These are phyloP conservation scores for Bruchidius siliquastri DNA, from an alignment of 2,888 invertebrate species.

Conservation along the genomic window DNA sequence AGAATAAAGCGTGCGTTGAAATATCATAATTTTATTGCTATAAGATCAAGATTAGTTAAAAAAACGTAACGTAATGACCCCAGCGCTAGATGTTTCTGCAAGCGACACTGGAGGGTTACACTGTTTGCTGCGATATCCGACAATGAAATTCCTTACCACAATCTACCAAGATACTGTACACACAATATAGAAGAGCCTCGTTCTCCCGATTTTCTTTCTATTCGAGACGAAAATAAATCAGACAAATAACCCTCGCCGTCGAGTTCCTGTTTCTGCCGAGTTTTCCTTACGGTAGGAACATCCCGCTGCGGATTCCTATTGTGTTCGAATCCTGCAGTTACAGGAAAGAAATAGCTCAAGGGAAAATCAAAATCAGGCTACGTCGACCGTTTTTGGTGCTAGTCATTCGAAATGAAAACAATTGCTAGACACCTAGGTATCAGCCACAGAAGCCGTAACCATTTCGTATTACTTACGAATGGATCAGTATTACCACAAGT, in stretches of 20 bases:
- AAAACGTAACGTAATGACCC: too few species aligned
- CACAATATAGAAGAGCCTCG: neutral
- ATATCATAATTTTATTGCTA: too few species aligned
- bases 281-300: neutral
- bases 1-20: too few species aligned
- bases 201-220: neutral
- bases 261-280: neutral
- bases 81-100: too few species aligned
- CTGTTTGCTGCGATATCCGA: neutral
- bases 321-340: slow-evolving; percentile 11
- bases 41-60: too few species aligned
- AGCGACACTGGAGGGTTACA: too few species aligned
- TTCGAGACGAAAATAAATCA: neutral
- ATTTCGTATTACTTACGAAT: too few species aligned
- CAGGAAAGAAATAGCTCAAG: slow-evolving; percentile 13
- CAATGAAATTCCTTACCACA: neutral
- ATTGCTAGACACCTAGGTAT: slow-evolving; percentile 13
- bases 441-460: slow-evolving; percentile 18
- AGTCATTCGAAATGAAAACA: slow-evolving; percentile 13
- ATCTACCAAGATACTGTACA: neutral
- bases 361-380: slow-evolving; percentile 16
- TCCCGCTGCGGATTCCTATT: slow-evolving; percentile 5
- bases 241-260: neutral
- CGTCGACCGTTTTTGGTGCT: neutral
- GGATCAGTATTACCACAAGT: too few species aligned